These are phyloP conservation scores for Aleiodes sp. DNA, from an alignment of 1,140 invertebrate species.

Conservation along the genomic window DNA sequence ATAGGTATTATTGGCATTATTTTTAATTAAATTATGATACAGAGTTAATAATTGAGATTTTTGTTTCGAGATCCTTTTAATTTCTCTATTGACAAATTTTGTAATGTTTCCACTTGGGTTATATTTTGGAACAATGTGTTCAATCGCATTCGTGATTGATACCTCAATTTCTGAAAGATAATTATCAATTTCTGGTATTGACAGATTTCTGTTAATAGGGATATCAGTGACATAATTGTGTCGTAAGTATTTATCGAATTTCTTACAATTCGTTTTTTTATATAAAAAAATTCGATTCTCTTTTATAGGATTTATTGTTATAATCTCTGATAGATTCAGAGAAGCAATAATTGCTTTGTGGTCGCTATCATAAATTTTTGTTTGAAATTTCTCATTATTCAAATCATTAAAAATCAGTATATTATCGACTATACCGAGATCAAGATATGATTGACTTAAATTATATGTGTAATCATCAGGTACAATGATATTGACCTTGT, in stretches of 20 bases:
- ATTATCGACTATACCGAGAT: background rate
- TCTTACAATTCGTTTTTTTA: background rate
- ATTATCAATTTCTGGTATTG: background rate
- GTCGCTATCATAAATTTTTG: constrained; percentile 30
- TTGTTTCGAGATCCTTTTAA: background rate
- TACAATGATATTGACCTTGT: background rate
- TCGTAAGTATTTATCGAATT: background rate
- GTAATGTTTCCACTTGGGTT: background rate
- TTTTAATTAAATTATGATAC: background rate
- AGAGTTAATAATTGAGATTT: background rate
- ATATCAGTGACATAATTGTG: background rate
- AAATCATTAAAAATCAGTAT: background rate
- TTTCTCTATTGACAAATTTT: background rate
- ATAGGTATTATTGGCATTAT: background rate
- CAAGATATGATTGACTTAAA: background rate
- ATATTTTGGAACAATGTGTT: background rate
- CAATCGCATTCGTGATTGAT: background rate
- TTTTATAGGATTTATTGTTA: background rate
- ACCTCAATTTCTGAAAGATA: background rate
- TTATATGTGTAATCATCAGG: background rate
- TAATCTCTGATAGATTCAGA: background rate
- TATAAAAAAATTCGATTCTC: background rate
- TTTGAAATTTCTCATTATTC: constrained; percentile 10
- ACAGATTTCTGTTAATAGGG: background rate
- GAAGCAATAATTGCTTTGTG: background rate